Evolutionary conservation across 2,113 vertebrate species (phyloP), one percentile per base, ranked within the genome.

Genomic region (Scophthalmus maximus): DNA sequence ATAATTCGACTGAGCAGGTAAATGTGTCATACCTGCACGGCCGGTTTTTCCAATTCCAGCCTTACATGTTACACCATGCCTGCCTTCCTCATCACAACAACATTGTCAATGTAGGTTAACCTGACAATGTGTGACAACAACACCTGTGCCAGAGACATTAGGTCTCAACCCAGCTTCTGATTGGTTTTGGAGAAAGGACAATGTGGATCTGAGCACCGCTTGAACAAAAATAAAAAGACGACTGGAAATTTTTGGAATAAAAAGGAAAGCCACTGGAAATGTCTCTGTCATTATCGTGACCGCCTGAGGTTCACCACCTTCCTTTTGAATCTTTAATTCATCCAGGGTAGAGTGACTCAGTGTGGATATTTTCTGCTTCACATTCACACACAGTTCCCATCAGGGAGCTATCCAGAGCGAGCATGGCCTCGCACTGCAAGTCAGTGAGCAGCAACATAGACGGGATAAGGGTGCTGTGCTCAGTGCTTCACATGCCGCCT

Each of bases 21-120:
- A 26, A 71, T 27, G 66, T 17, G 44, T 72, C 69, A 57, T n/a
- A 71, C 68, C 53, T 56, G 79, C 60, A 58, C 5, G 1, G 61
- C 87, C 83, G 72, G 88, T 87, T 91, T 76, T 36, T 70, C 8
- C n/a, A n/a, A 12, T 18, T 69, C 26, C 8, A 32, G 10, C 11
- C 22, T 40, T 2, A 12, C 25, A 20, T 51, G 42, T 64, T 73
- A 36, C 29, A 64, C 49, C 70, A 64, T 42, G 40, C 3, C 47
- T 47, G 36, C 1, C 18, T 32, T 57, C 8, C 26, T 36, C 15
- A 30, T 20, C 30, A 73, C 5, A 25, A 53, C 27, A 65, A 53
- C 23, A 32, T 17, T 17, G 47, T 55, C 17, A 52, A 7, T 14
- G 6, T 2, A 12, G 15, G 4, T 1, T 10, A 42, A 66, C 27